A percentile compares a stretch with the other conserved stretches of the same genome.
Conservation (phyloP, 2,113 vertebrate genomes). For the Diphyllodes magnificus region DNA sequence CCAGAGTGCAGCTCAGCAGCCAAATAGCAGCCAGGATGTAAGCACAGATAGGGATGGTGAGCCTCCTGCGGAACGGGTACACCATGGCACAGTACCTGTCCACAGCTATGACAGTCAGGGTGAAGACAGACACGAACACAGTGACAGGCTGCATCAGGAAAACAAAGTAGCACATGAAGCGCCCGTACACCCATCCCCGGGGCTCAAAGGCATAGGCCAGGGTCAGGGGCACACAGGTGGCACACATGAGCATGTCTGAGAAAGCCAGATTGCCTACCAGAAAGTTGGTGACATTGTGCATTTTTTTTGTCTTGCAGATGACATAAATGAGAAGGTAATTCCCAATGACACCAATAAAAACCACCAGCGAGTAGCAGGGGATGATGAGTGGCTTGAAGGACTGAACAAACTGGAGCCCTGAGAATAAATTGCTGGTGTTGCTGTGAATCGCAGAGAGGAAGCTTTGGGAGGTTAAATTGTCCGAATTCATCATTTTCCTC, state of each 20-base stretch:
- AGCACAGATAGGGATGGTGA: constrained; percentile 74
- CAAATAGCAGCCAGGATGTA: constrained; percentile 76
- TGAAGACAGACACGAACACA: constrained; percentile 77
- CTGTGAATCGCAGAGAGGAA: constrained; percentile 69
- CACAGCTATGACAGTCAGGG: constrained; percentile 75
- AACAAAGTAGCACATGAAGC: constrained; percentile 77
- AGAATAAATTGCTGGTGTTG: constrained; percentile 68
- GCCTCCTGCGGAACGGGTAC: constrained; percentile 79
- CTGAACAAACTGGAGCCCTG: constrained; percentile 79
- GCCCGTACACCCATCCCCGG: constrained; percentile 74
- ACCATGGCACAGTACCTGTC: constrained; percentile 80
- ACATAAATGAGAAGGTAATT: constrained; percentile 83
- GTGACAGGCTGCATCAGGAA: constrained; percentile 79
- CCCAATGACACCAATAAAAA: constrained; percentile 77
- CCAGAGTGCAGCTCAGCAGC: constrained; percentile 73
- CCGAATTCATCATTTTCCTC: constrained; percentile 52
- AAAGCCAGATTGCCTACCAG: constrained; percentile 86
- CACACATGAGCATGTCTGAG: constrained; percentile 84
- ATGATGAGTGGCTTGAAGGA: constrained; percentile 82
- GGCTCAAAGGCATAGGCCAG: constrained; percentile 79
- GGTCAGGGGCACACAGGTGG: constrained; percentile 76
- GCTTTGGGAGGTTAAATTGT: constrained; percentile 70
- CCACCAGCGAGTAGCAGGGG: constrained; percentile 75
- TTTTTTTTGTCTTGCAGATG: constrained; percentile 79
- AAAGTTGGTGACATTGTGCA: constrained; percentile 84